Evolutionary conservation across 2,797 vertebrate genomes (phyloP).

Genomic region (Coreius guichenoti): DNA sequence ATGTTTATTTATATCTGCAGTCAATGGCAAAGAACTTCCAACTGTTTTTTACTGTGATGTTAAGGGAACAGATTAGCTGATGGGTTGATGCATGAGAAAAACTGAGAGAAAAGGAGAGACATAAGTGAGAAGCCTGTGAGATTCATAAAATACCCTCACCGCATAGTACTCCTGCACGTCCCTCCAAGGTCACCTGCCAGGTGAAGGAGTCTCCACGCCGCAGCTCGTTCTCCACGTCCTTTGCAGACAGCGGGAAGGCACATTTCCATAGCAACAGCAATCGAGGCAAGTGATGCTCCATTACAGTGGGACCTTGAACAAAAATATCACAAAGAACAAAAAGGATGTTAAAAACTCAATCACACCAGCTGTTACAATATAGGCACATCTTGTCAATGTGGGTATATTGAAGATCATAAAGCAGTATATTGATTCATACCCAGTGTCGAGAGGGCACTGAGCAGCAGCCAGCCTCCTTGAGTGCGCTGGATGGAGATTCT

Average conservation of each 20-base stretch:
- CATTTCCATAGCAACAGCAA: slow-evolving; percentile 89
- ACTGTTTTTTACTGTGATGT: neutral
- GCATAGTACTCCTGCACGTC: slow-evolving; percentile 86
- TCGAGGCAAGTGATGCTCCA: slow-evolving; percentile 84
- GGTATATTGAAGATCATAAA: neutral
- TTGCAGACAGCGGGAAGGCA: slow-evolving; percentile 86
- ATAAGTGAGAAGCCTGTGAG: neutral
- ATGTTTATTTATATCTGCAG: neutral
- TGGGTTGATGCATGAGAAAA: neutral
- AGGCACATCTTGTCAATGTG: neutral
- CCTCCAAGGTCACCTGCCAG: slow-evolving; percentile 93
- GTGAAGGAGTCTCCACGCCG: slow-evolving; percentile 91
- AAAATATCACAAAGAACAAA: slow-evolving; percentile 1
- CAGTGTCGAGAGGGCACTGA: slow-evolving; percentile 86
- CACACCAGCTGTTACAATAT: neutral
- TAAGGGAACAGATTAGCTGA: neutral
- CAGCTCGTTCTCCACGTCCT: slow-evolving; percentile 88
- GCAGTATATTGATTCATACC: slow-evolving; percentile 71
- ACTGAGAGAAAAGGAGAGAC: neutral
- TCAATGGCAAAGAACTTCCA: neutral
- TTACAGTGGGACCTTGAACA: slow-evolving; percentile 83
- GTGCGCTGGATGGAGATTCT: slow-evolving; percentile 87
- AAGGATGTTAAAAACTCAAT: neutral
- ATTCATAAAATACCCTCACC: slow-evolving; percentile 65
- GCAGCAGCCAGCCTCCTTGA: slow-evolving; percentile 90